Evolutionary conservation across 2,888 invertebrate species (phyloP).

Genomic region (Idaea dimidiata): DNA sequence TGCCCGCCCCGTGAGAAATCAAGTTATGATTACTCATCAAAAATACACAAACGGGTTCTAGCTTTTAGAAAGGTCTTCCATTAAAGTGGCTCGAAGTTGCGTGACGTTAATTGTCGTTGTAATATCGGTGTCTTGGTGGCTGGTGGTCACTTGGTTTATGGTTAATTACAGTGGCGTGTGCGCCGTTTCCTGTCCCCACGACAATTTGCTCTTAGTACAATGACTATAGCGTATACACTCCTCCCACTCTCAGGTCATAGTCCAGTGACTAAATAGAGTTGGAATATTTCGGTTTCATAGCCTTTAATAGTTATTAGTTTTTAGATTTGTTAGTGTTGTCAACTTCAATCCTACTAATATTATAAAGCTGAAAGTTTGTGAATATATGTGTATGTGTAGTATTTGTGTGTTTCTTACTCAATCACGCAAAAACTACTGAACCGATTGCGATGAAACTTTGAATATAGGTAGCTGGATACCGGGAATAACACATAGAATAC

Average conservation of each 20-base stretch:
- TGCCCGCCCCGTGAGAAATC: neutral
- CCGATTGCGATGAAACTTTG: too few species aligned
- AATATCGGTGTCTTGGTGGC: conserved; percentile 54
- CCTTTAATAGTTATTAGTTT: too few species aligned
- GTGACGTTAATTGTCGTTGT: conserved; percentile 63
- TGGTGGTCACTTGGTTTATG: conserved; percentile 51
- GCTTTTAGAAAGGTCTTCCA: conserved; percentile 36
- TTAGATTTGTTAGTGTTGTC: too few species aligned
- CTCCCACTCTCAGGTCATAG: neutral
- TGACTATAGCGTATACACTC: conserved; percentile 5
- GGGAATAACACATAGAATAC: too few species aligned
- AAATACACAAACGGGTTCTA: conserved; percentile 12
- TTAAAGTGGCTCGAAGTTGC: conserved; percentile 41
- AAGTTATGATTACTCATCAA: conserved; percentile 4
- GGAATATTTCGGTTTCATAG: too few species aligned
- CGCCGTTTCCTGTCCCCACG: conserved; percentile 53
- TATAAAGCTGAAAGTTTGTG: too few species aligned
- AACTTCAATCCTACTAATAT: too few species aligned
- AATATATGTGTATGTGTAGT: too few species aligned
- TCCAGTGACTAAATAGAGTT: neutral
- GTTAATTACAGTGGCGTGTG: conserved; percentile 60
- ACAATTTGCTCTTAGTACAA: conserved; percentile 36
- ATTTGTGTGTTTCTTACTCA: too few species aligned
- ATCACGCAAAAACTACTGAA: too few species aligned
- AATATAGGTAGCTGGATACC: too few species aligned